These are phyloP conservation scores for Hyperoodon ampullatus DNA, from an alignment of 2,113 vertebrate species.

Conservation along the genomic window DNA sequence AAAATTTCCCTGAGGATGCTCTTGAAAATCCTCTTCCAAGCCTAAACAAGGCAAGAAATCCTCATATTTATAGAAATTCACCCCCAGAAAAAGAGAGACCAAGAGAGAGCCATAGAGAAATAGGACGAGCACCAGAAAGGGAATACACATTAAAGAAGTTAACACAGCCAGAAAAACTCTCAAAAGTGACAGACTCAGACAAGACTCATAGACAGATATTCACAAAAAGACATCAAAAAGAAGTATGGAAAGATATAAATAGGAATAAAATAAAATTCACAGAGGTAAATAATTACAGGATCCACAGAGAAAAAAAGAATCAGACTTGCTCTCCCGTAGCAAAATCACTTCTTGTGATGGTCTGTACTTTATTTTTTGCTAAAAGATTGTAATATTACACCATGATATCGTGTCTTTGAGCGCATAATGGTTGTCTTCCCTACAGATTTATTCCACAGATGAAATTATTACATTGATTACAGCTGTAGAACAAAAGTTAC, in stretches of 20 bases:
- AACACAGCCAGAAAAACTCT: background rate
- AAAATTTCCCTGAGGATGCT: background rate
- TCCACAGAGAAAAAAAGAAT: background rate
- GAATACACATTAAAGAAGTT: background rate
- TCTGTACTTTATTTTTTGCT: background rate
- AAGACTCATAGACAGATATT: background rate
- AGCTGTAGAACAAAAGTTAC: background rate
- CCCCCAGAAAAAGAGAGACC: background rate
- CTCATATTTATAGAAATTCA: background rate
- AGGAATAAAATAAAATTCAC: background rate
- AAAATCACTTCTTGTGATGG: background rate
- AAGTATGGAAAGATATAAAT: background rate
- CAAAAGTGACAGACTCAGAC: background rate
- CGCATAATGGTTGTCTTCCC: background rate
- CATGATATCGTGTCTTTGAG: background rate
- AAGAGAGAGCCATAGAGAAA: background rate
- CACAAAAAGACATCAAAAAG: background rate
- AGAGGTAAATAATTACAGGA: background rate
- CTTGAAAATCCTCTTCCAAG: background rate
- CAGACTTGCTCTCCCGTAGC: background rate
- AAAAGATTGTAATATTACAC: background rate
- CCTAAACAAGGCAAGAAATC: background rate
- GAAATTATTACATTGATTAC: slow-evolving; percentile 18
- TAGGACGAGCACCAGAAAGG: background rate
- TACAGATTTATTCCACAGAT: background rate